Evolutionary conservation across 2,113 vertebrate genomes (phyloP), one percentile per base, ranked within the genome.

Genomic region (Drymodes brunneopygia): DNA sequence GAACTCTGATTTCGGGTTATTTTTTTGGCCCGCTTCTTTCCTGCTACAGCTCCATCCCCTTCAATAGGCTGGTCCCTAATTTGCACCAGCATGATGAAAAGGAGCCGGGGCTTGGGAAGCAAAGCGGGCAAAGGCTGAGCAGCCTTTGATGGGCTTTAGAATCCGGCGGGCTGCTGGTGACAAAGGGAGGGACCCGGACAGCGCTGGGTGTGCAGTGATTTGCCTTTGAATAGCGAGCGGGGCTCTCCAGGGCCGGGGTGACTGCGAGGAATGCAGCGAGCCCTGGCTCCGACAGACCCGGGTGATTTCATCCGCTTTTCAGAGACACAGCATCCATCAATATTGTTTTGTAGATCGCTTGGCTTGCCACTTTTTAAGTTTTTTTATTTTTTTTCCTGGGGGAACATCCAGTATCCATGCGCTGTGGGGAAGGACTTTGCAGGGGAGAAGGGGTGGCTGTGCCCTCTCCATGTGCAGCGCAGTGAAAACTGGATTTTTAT

Each of bases 401-500:
- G 92, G 91, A 62, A 56, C 69, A 60, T 88, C 72, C 89, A 94
- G 53, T 42, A 50, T 95, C 93, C 40, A 0, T 78, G 88, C 19
- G 3, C 28, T 36, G 10, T 2, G 58, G 81, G 81, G 83, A 61
- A 94, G 90, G 93, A 70, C 33, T 1, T 22, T 64, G 66, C 75
- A 64, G 82, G 80, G 79, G 53, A 88, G 62, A 50, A 24, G 51
- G 69, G 69, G 12, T 24, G 90, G 85, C 66, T 50, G 72, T 88
- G 93, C 94, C 95, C 86, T 91, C 50, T 92, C 81, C 1, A 10
- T 45, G 33, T 51, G 48, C 71, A 83, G 81, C 91, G 88, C 69
- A 10, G 80, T 80, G 61, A 80, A 95, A 96, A 94, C 90, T 88
- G 89, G 58, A 44, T 94, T 96, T 90, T 96, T 90, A 75, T 86